These are phyloP conservation scores for Tokudaia muenninki DNA, from an alignment of 2,797 vertebrate genomes.

Conservation along the genomic window DNA sequence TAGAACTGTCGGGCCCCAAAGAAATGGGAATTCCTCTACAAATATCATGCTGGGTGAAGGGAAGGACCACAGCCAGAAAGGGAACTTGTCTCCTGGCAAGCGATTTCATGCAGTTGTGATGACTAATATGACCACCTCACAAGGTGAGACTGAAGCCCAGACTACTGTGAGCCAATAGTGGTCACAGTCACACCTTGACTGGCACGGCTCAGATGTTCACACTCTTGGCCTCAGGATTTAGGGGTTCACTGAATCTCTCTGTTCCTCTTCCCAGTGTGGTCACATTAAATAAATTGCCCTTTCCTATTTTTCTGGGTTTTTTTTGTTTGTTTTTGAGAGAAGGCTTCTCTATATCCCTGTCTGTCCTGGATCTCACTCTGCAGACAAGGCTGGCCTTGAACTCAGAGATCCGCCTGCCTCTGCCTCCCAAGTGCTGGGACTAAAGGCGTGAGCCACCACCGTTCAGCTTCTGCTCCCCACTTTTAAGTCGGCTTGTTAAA, in stretches of 20 bases:
- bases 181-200: not conserved
- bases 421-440: not conserved
- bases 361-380: not conserved
- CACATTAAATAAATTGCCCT: not conserved
- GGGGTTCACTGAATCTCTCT: not conserved
- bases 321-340: not conserved
- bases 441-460: not conserved
- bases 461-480: not conserved
- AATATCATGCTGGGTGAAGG: not conserved
- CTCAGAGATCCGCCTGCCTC: not conserved
- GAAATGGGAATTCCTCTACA: not conserved
- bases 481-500: not conserved
- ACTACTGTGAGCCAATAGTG: not conserved
- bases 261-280: not conserved
- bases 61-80: no score
- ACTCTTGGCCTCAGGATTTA: not conserved
- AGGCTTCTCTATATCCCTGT: not conserved
- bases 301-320: not conserved
- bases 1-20: not conserved
- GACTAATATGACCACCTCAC: not conserved
- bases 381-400: not conserved
- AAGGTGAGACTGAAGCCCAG: not conserved
- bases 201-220: not conserved
- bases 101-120: not conserved
- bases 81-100: not conserved